Evolutionary conservation across 2,888 invertebrate species (phyloP).

Genomic region (Petrolisthes manimaculis): DNA sequence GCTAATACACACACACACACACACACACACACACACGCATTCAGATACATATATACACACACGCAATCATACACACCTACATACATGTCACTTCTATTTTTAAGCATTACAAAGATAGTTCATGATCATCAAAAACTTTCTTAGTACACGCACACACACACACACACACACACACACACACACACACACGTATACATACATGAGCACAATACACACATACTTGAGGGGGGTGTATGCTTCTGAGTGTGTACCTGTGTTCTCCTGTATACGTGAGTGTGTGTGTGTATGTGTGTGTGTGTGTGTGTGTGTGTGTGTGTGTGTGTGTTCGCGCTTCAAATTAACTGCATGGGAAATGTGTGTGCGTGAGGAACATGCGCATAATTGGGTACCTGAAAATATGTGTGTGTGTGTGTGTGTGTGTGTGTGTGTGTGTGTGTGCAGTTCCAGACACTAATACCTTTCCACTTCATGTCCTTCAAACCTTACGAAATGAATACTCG

Average conservation of each 20-base stretch:
- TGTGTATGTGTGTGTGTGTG: constrained; percentile 19
- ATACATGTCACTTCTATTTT: too few species aligned
- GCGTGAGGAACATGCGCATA: not conserved
- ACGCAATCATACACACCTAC: too few species aligned
- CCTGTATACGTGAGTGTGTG: too few species aligned
- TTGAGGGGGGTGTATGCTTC: constrained; percentile 23
- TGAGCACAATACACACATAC: constrained; percentile 26
- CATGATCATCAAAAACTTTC: too few species aligned
- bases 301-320: constrained; percentile 29
- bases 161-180: constrained; percentile 3
- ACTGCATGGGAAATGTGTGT: too few species aligned
- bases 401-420: constrained; percentile 12
- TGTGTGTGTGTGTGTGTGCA: not conserved
- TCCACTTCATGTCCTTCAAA: too few species aligned
- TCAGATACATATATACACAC: too few species aligned
- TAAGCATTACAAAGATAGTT: too few species aligned
- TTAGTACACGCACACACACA: constrained; percentile 17
- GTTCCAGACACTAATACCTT: too few species aligned
- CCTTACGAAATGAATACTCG: too few species aligned
- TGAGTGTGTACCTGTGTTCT: constrained; percentile 21
- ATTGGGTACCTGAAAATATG: not conserved
- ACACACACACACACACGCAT: too few species aligned
- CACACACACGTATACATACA: constrained; percentile 33
- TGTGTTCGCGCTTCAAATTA: not conserved
- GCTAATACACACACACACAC: too few species aligned